Evolutionary conservation across 2,888 invertebrate genomes (phyloP), one percentile per base, ranked within the genome.

Genomic region (Adelognathus sp.): DNA sequence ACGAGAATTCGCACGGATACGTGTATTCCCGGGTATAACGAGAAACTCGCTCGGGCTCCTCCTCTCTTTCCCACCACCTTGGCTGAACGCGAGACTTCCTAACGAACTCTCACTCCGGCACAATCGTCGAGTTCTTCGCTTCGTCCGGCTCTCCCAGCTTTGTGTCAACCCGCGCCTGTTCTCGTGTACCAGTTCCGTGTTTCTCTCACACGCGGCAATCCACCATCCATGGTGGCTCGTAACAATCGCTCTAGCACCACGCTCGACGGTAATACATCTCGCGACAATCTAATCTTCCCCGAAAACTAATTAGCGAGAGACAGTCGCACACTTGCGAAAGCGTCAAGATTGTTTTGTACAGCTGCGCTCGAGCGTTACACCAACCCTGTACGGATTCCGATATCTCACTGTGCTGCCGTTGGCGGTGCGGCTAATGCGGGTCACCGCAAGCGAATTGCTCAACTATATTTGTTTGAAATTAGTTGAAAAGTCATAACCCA

Each of bases 221-320:
- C 24, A 50, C 46, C 46, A 14, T 16, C 6, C 14, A 39, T 14
- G 18, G 4, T 31, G 6, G 14, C 27, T 46, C 2, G n/a, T 9
- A 33, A 24, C 27, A 29, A 3, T 14, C 54, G 3, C 44, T 14
- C 16, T n/a, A 24, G 50, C 41, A 24, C 67, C 46, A 71, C 44
- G 50, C 31, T 58, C 14, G n/a, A n/a, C 29, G 50, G 66, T 66
- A 33, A 72, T 76, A 69, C 67, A 73, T 69, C 73, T 73, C 56
- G 63, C 61, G 63, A 67, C 77, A 69, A 73, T 77, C 56, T 73
- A 69, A 77, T 77, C 67, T 69, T 58, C 72, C n/a, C n/a, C 50
- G 67, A 67, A 77, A 77, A 69, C 77, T 77, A 77, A 77, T 77
- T 77, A 73, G 56, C 67, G 67, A 50, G 56, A 31, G 67, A 50